Conservation (phyloP, 2,797 vertebrate species). For the Mus minutoides region DNA sequence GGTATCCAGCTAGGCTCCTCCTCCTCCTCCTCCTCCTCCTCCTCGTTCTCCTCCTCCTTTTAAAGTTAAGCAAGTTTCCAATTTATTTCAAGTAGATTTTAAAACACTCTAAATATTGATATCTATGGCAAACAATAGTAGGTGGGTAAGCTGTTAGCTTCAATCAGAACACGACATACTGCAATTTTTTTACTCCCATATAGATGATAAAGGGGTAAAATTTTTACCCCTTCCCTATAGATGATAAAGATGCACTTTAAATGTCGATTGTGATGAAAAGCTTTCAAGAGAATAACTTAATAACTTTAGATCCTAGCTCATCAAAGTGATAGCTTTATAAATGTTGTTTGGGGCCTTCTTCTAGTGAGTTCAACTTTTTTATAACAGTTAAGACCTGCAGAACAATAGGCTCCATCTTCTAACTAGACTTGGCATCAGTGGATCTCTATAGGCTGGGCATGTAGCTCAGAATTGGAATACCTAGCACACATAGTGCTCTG, state of each 20-base stretch:
- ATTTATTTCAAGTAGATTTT: slow-evolving; percentile 30
- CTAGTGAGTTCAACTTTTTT: not conserved
- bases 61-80: slow-evolving; percentile 70
- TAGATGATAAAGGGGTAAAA: no score
- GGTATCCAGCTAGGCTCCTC: not conserved
- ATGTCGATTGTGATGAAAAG: slow-evolving; percentile 69
- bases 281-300: slow-evolving; percentile 75
- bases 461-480: not conserved
- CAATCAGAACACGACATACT: slow-evolving; percentile 74
- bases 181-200: slow-evolving; percentile 63
- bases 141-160: slow-evolving; percentile 81
- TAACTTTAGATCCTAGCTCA: slow-evolving; percentile 39
- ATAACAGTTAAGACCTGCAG: not conserved
- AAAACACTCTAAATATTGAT: slow-evolving; percentile 45
- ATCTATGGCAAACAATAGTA: slow-evolving; percentile 83
- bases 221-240: slow-evolving; percentile 79
- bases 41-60: slow-evolving; percentile 50
- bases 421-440: not conserved
- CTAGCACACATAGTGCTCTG: not conserved
- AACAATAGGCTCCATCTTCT: not conserved
- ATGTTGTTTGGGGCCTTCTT: not conserved
- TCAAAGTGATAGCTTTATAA: slow-evolving; percentile 65
- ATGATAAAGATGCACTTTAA: slow-evolving; percentile 61
- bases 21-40: slow-evolving; percentile 45
- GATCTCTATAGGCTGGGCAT: not conserved